Evolutionary conservation across 2,888 invertebrate genomes (phyloP), one percentile per base, ranked within the genome.

Genomic region (Dicycla oo): DNA sequence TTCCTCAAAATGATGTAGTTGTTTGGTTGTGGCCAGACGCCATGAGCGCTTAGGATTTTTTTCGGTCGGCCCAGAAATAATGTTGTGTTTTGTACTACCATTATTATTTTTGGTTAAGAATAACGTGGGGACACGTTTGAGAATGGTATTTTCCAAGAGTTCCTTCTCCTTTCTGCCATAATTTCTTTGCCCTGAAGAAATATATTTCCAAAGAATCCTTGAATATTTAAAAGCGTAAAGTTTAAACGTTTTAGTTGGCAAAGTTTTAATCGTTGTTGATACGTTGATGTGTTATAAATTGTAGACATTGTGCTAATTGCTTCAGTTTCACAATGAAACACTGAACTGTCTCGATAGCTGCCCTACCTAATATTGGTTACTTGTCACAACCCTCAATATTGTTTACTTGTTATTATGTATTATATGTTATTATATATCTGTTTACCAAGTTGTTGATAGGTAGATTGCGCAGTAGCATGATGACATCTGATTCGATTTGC

Each of bases 21-120:
- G 20, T 88, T 83, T 0, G 90, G 87, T 3, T 87, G 85, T 0
- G 91, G 82, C 95, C 95, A 95, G 26, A 94, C 86, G 1, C 94
- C 94, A 13, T 93, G 86, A 6, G 88, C 85, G 43, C 81, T 85
- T n/a, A 95, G 73, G 18, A 93, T 89, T 47, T 82, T 91, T 72
- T 85, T 90, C 0, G 94, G 91, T 13, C 90, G 87, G 6, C 81
- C 86, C 13, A 95, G 75, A 61, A 91, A 95, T 60, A 93, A 71
- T 0, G 86, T 76, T 0, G 90, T 86, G 69, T 88, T 92, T 68
- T 87, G 84, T 3, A 78, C 69, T 1, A 73, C 15, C 92, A 92
- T 93, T 72, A 45, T 84, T 63, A 1, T 20, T 30, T 34, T 34
- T 62, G 18, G 8, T 62, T 11, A 10, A 34, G n/a, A 56, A 51